Evolutionary conservation across 2,113 vertebrate genomes (phyloP).

Genomic region (Psittacula cyanocephala): DNA sequence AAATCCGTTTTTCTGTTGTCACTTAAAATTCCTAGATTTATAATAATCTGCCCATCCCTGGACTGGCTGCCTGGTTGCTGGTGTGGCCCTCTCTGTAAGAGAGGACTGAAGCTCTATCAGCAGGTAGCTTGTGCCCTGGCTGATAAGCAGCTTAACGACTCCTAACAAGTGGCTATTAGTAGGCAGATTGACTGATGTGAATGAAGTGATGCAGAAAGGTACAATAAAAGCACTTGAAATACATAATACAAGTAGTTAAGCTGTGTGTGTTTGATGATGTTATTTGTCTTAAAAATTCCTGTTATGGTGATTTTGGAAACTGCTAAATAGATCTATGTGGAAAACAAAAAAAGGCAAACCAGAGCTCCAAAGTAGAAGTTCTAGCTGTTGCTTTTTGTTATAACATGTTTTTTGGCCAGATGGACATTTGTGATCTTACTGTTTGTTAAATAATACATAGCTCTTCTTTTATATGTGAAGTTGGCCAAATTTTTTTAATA

Average conservation of each 20-base stretch:
- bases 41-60: background rate
- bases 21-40: background rate
- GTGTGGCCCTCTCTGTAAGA: background rate
- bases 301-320: background rate
- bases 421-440: constrained; percentile 4
- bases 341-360: background rate
- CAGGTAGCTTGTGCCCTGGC: background rate
- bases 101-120: background rate
- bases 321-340: background rate
- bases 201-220: background rate
- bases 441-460: background rate
- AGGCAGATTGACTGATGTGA: background rate
- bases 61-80: background rate
- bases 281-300: background rate
- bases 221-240: background rate
- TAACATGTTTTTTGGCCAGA: background rate
- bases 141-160: background rate
- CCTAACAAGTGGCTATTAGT: background rate
- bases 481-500: background rate
- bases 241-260: background rate
- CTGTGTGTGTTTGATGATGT: background rate
- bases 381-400: constrained; percentile 15
- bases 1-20: background rate
- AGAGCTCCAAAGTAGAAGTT: background rate
- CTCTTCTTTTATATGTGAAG: background rate